phyloP scores from a whole-genome alignment of 2,113 vertebrate genomes.

The Seriola quinqueradiata region DNA sequence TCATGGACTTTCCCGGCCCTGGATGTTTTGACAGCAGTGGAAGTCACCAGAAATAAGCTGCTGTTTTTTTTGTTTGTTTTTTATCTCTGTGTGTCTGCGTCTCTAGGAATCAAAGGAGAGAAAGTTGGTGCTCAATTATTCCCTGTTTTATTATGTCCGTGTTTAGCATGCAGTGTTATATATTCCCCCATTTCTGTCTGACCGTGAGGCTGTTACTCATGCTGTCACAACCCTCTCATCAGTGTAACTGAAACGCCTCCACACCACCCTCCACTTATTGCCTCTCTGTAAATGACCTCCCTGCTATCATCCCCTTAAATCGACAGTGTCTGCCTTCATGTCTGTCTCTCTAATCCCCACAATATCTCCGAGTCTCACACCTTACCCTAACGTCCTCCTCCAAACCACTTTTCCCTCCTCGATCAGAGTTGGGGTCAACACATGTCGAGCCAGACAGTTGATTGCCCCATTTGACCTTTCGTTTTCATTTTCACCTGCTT shows the following conservation, averaged over 20 bases:
- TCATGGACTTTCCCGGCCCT: slow-evolving; percentile 11
- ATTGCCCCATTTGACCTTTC: neutral
- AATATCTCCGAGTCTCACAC: neutral
- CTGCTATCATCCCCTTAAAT: slow-evolving; percentile 21
- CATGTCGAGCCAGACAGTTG: neutral
- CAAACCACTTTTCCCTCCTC: neutral
- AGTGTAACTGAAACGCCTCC: neutral
- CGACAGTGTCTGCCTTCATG: slow-evolving; percentile 3
- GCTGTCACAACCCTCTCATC: slow-evolving; percentile 36
- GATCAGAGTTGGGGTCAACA: neutral
- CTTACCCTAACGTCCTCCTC: neutral
- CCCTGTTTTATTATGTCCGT: too few relatives aligned
- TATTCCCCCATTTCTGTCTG: neutral
- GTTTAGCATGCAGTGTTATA: too few relatives aligned
- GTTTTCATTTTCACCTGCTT: neutral
- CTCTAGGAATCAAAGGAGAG: neutral
- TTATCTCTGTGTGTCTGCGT: neutral
- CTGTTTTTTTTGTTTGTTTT: neutral
- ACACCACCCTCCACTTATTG: slow-evolving; percentile 5
- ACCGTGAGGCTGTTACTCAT: slow-evolving; percentile 39
- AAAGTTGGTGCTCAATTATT: neutral
- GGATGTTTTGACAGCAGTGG: neutral
- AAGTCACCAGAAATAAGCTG: neutral
- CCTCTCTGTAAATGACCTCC: slow-evolving; percentile 25
- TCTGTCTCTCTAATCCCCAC: slow-evolving; percentile 5